Evolutionary conservation across 2,888 invertebrate species (phyloP), one percentile per base, ranked within the genome.

Genomic region (Agriopis marginaria): DNA sequence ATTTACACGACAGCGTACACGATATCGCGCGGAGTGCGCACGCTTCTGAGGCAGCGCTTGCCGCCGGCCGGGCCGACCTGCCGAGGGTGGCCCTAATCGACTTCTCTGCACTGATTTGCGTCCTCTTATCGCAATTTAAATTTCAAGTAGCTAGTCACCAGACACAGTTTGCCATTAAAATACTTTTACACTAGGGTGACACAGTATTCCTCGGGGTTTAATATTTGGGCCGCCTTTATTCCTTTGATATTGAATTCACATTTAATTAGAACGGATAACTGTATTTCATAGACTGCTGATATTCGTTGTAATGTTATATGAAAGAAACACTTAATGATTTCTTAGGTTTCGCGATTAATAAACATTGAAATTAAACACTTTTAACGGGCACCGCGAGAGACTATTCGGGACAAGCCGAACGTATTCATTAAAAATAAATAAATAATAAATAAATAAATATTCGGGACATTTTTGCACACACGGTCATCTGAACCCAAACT

Each of bases 1-100:
- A 92, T 92, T 90, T 90, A 90, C 91, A 86, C 78, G 91, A 89
- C 88, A 88, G 85, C 81, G 83, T 81, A 80, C 71, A 81, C 83
- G 80, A 81, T 82, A 80, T 77, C 77, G 81, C 81, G 84, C 77
- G 77, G 78, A 66, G 81, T 84, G 84, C 86, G 84, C 81, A 62
- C 62, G 75, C 62, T 61, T 67, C 64, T 65, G 71, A 71, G 69
- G 71, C 73, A 55, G 65, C 58, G 54, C 53, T 12, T 45, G 68
- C 69, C 59, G 67, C 67, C 71, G 62, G 65, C 66, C 59, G 63
- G 54, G 32, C 32, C 32, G 32, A 44, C 54, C 39, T 70, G 59
- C 74, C 76, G 74, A 78, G 80, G 84, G 85, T 82, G 83, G 82
- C 81, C 83, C 68, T 70, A 66, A 69, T 66, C 74, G 74, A 70